Conservation (phyloP, 2,797 vertebrate genomes). For the Sylvia borin region DNA sequence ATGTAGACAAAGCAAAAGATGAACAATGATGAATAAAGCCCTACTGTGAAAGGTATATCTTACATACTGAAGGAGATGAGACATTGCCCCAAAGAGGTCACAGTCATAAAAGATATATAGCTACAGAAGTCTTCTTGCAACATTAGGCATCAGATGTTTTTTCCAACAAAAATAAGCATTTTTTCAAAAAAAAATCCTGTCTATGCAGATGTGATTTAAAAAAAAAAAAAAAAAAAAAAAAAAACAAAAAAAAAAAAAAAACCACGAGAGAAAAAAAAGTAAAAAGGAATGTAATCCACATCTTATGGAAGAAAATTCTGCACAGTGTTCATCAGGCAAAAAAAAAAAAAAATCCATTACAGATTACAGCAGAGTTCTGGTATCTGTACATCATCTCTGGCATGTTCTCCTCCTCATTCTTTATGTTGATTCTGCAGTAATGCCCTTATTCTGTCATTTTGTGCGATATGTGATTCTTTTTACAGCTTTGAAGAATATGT, state of each 20-base stretch:
- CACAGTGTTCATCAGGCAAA: not conserved
- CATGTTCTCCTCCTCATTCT: not conserved
- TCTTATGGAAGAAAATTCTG: not conserved
- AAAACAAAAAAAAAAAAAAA: not conserved
- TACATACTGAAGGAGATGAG: not conserved
- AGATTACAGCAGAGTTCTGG: not conserved
- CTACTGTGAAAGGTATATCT: not conserved
- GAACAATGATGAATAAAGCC: not conserved
- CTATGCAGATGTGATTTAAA: not conserved
- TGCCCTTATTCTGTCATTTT: constrained; percentile 4
- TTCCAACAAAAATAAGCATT: not conserved
- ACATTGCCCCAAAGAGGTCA: not conserved
- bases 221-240: not conserved
- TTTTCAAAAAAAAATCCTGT: not conserved
- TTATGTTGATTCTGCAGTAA: not conserved
- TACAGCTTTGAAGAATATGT: not conserved
- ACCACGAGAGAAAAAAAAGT: no score
- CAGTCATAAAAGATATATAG: not conserved
- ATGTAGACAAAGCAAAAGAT: not conserved
- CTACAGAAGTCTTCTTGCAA: not conserved
- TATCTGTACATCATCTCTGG: not conserved
- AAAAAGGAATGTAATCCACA: not conserved
- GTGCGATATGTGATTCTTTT: not conserved
- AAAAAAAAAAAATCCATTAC: not conserved
- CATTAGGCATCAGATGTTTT: not conserved